Evolutionary conservation across 2,113 vertebrate genomes (phyloP), one percentile per base, ranked within the genome.

Genomic region (Chaetodon auriga): DNA sequence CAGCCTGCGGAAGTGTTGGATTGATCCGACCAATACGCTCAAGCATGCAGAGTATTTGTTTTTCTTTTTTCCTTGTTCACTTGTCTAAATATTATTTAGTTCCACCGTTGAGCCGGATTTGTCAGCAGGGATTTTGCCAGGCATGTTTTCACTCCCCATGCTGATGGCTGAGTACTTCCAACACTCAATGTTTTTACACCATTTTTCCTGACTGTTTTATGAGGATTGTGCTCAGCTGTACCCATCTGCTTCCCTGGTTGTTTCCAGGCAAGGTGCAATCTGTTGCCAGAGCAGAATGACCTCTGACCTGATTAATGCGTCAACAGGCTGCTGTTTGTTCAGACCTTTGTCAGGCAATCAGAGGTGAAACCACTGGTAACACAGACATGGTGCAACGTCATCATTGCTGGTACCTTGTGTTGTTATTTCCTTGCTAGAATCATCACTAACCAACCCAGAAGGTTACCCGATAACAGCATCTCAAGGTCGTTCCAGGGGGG

Each of bases 41-140:
- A 92, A 81, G 89, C 91, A 93, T 68, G 86, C 84, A 72, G 86
- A 91, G 66, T 90, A 92, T 94, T 94, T 94, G 82, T 92, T 94
- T 90, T 91, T 88, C 72, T 82, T 89, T 80, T 80, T 84, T 83
- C 75, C 84, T 85, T 43, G 54, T 86, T 84, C 84, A 55, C 60
- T 91, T 90, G 86, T 93, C 92, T 94, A 93, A 94, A 94, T 94
- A 92, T 95, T 90, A 91, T 93, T 93, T 82, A 80, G 89, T 90
- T 88, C 87, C 76, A 75, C 76, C 66, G 63, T 86, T 91, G 74
- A 93, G 87, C 90, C 79, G 83, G 93, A 91, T 94, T 94, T 94
- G 87, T 91, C 78, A 85, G 87, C 91, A 86, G 86, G 90, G 92
- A 93, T 93, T 93, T 90, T 69, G 55, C 70, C 15, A 43, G 82